Evolutionary conservation across 92 coral and sea anemone species (phyloP).

Genomic region (Actinernus sp.): DNA sequence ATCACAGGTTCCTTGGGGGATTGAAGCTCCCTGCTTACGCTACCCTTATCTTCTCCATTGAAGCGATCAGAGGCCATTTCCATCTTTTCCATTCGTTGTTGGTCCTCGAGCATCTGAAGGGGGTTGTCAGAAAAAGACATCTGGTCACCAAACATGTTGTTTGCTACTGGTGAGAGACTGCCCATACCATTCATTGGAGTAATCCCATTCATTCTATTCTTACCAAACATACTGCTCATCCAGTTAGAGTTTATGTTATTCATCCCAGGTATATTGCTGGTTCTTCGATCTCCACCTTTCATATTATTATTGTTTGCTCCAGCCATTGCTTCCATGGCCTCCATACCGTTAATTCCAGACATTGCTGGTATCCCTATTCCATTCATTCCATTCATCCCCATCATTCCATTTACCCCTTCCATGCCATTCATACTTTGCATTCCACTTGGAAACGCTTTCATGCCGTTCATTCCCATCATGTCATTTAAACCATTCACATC

Average conservation of each 20-base stretch:
- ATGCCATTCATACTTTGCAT: slow-evolving; percentile 5
- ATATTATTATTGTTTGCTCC: neutral
- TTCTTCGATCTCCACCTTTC: neutral
- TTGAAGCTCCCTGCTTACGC: neutral
- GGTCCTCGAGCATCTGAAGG: neutral
- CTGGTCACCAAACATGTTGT: neutral
- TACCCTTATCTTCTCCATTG: neutral
- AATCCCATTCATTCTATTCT: too few species aligned
- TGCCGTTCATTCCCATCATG: slow-evolving; percentile 3
- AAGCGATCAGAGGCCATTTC: neutral
- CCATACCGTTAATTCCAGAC: neutral
- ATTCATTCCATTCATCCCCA: slow-evolving; percentile 1
- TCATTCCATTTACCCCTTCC: neutral
- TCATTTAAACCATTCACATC: neutral
- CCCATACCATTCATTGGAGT: neutral
- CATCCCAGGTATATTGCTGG: neutral
- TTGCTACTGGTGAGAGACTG: neutral
- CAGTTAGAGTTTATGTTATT: too few species aligned
- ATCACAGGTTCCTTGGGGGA: too few species aligned
- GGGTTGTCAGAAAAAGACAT: neutral
- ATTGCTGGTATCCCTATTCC: slow-evolving; percentile 5
- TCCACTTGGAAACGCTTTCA: neutral
- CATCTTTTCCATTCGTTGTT: neutral
- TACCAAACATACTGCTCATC: too few species aligned
- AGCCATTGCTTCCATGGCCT: neutral